A percentile compares a stretch with the other conserved stretches of the same genome.
Evolutionary conservation across 2,797 vertebrate species (phyloP).

Genomic region (Ctenosaura bakeri): DNA sequence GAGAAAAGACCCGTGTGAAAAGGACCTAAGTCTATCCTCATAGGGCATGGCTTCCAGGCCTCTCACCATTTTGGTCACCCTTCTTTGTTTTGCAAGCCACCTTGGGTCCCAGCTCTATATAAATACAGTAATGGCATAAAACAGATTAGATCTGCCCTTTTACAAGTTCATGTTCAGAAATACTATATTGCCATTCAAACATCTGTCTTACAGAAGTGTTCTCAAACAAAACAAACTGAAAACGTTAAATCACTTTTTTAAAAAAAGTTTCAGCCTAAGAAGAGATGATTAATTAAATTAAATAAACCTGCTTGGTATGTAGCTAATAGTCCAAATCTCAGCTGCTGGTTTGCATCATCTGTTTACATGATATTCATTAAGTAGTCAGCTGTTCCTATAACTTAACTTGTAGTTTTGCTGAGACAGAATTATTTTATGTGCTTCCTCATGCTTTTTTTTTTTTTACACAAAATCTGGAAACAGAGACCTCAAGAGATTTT

Average conservation of each 20-base stretch:
- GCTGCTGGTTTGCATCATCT: not conserved
- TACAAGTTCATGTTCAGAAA: not conserved
- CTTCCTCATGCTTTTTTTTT: constrained; percentile 37
- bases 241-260: not conserved
- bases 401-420: not conserved
- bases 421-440: constrained; percentile 11
- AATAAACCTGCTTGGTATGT: not conserved
- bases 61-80: no score
- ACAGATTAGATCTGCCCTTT: not conserved
- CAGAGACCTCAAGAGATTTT: constrained; percentile 24
- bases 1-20: no score
- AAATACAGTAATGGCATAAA: no score
- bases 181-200: not conserved
- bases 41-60: no score
- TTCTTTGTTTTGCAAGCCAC: no score
- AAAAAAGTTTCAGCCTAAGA: no score
- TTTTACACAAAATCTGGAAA: constrained; percentile 42
- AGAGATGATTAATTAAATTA: not conserved
- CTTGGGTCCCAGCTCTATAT: no score
- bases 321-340: not conserved
- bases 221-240: not conserved
- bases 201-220: not conserved
- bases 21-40: no score
- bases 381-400: not conserved
- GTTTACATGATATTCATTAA: constrained; percentile 4